A percentile compares a stretch with the other conserved stretches of the same genome.
Evolutionary conservation across 1,140 invertebrate species (phyloP).

Genomic region (Ceratina japonica): DNA sequence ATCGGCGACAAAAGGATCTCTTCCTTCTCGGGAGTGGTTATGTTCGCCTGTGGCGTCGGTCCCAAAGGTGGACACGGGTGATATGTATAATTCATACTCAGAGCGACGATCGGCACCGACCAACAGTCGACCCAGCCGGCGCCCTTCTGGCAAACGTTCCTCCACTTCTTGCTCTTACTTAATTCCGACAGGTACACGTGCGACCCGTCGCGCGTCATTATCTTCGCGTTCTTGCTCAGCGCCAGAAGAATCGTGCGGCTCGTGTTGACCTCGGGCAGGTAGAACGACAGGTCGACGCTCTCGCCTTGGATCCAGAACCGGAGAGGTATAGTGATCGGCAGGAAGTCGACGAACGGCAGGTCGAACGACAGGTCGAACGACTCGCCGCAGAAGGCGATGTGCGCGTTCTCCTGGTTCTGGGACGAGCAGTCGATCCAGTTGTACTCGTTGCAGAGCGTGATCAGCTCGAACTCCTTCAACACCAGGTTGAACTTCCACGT

Average conservation of each 20-base stretch:
- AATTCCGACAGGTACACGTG: constrained; percentile 80
- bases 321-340: constrained; percentile 91
- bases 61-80: constrained; percentile 93
- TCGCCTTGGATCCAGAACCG: constrained; percentile 97
- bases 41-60: constrained; percentile 92
- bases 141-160: constrained; percentile 89
- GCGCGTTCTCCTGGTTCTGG: constrained; percentile 96
- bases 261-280: constrained; percentile 94
- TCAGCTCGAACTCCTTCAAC: constrained; percentile 96
- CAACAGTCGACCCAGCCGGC: constrained; percentile 97
- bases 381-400: constrained; percentile 95
- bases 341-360: constrained; percentile 94
- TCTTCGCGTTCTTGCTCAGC: constrained; percentile 93
- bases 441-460: constrained; percentile 96
- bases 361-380: constrained; percentile 95
- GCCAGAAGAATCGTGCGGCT: constrained; percentile 90
- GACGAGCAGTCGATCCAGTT: constrained; percentile 99
- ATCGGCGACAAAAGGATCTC: constrained; percentile 95
- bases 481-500: constrained; percentile 96
- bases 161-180: constrained; percentile 88
- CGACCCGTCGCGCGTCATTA: constrained; percentile 88
- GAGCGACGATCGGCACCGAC: constrained; percentile 94
- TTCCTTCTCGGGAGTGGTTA: constrained; percentile 96
- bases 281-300: constrained; percentile 92
- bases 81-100: constrained; percentile 94